Conservation (phyloP, 2,888 invertebrate species). For the Pachymerium ferrugineum region DNA sequence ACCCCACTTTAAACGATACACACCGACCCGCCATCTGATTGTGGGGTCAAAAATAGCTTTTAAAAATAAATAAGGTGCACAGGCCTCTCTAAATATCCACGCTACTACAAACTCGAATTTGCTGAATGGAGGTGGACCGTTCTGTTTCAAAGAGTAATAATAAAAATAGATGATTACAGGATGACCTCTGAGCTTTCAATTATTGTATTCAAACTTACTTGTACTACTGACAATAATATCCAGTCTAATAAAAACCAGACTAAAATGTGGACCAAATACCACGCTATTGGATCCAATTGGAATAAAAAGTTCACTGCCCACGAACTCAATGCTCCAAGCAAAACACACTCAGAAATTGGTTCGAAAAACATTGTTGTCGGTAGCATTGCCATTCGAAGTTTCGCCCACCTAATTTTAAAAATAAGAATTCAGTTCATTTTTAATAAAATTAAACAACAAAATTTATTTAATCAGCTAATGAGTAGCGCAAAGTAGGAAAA, state of each 20-base stretch:
- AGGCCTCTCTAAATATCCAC: conserved; percentile 89
- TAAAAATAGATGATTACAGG: neutral
- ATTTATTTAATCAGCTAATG: too few species aligned
- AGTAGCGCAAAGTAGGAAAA: too few species aligned
- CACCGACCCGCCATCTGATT: conserved; percentile 88
- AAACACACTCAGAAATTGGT: conserved; percentile 90
- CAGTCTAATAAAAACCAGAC: conserved; percentile 96
- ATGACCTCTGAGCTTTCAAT: neutral
- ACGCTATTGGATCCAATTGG: conserved; percentile 80
- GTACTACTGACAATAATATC: conserved; percentile 79
- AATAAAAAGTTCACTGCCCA: conserved; percentile 78
- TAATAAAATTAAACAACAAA: too few species aligned
- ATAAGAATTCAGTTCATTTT: too few species aligned
- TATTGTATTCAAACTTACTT: conserved; percentile 51
- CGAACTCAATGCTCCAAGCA: conserved; percentile 84
- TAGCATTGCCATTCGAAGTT: conserved; percentile 90
- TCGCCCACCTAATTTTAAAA: conserved; percentile 70
- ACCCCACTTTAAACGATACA: conserved; percentile 90
- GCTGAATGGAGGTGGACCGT: conserved; percentile 86
- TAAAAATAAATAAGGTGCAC: conserved; percentile 81
- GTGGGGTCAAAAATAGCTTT: conserved; percentile 80
- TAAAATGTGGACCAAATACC: conserved; percentile 86
- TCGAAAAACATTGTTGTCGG: conserved; percentile 86
- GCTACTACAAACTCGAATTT: conserved; percentile 90
- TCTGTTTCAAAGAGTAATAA: conserved; percentile 52